phyloP scores from a whole-genome alignment of 2,888 invertebrate species.

The Agriotes lineatus region DNA sequence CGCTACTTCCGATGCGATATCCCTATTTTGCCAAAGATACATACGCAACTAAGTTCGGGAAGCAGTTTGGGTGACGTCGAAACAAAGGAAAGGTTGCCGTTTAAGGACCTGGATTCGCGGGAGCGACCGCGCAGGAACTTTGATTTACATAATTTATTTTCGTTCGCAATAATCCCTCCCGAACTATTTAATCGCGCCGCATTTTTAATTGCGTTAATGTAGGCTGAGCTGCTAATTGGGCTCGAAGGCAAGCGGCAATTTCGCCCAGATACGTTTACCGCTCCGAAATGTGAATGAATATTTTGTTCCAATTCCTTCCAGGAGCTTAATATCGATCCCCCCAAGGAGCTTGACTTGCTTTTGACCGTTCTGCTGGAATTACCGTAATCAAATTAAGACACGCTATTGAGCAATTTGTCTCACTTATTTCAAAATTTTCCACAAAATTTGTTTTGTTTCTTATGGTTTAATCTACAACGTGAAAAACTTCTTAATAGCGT shows the following conservation, averaged over 20 bases:
- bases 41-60: conserved; percentile 47
- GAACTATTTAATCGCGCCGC: conserved; percentile 12
- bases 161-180: not conserved
- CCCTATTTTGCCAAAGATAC: conserved; percentile 50
- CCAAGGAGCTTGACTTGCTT: conserved; percentile 35
- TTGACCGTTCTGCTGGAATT: conserved; percentile 52
- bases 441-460: conserved; percentile 35
- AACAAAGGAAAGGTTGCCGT: conserved; percentile 23
- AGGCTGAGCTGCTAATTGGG: conserved; percentile 14
- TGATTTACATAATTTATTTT: conserved; percentile 13
- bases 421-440: conserved; percentile 51
- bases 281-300: conserved; percentile 20
- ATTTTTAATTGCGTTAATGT: conserved; percentile 28
- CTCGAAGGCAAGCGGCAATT: conserved; percentile 21
- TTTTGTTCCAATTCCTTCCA: conserved; percentile 15
- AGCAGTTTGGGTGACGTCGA: conserved; percentile 42
- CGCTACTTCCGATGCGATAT: conserved; percentile 54
- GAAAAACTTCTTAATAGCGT: conserved; percentile 34
- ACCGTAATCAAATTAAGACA: conserved; percentile 59
- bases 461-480: conserved; percentile 26
- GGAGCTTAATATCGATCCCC: conserved; percentile 37
- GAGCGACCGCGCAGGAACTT: not conserved
- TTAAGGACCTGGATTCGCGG: not conserved
- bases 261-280: conserved; percentile 13
- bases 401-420: conserved; percentile 60